A percentile compares a stretch with the other conserved stretches of the same genome.
These are phyloP conservation scores for Ochotona curzoniae DNA, from an alignment of 2,113 vertebrate species.

Conservation along the genomic window DNA sequence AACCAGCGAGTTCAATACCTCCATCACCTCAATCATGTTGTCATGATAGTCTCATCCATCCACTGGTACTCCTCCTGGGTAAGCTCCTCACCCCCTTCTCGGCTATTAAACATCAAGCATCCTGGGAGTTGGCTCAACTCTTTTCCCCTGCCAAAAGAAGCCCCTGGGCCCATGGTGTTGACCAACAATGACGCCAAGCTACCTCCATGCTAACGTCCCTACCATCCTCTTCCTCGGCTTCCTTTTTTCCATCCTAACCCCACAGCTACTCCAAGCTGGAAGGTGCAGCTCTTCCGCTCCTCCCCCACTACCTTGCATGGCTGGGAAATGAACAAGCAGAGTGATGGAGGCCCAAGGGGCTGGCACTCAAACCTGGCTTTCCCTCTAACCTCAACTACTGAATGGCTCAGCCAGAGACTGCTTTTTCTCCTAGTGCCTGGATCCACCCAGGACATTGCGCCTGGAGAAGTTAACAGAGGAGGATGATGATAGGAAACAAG, in stretches of 20 bases:
- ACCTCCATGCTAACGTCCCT: accelerated
- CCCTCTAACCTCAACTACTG: background rate
- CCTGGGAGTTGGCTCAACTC: no score
- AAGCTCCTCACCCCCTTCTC: background rate
- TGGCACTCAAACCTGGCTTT: background rate
- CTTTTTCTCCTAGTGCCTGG: background rate
- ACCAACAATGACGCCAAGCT: accelerated
- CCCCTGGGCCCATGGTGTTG: no score
- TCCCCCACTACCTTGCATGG: background rate
- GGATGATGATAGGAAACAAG: background rate
- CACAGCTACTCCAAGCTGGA: no score
- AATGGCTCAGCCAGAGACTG: background rate
- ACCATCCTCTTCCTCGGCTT: no score
- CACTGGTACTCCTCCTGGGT: background rate
- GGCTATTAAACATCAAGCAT: background rate
- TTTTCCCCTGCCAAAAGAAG: no score
- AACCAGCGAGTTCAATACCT: background rate
- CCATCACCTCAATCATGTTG: background rate
- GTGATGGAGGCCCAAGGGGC: background rate
- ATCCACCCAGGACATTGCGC: background rate
- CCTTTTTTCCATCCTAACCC: background rate
- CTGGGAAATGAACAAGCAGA: background rate
- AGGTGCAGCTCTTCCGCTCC: background rate
- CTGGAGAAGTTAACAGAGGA: background rate
- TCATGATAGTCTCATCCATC: background rate